Conservation (phyloP, 2,888 invertebrate genomes). For the Taenaris catops region DNA sequence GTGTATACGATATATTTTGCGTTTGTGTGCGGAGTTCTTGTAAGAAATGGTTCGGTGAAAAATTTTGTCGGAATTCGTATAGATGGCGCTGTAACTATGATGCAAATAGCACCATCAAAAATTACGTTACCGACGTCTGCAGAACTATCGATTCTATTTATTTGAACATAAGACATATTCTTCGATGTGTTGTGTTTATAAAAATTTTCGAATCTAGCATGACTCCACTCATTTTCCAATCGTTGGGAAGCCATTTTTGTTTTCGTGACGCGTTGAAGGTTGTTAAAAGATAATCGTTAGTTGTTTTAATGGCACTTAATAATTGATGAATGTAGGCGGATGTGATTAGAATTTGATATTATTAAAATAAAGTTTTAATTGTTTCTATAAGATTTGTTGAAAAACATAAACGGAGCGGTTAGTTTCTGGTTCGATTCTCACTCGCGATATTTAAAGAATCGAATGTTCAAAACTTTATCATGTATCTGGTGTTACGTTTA, state of each 20-base stretch:
- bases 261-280: constrained; percentile 25
- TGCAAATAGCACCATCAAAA: constrained; percentile 53
- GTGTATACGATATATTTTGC: constrained; percentile 33
- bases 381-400: too few relatives aligned
- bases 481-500: too few relatives aligned
- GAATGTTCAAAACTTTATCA: too few relatives aligned
- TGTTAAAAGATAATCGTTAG: constrained; percentile 25
- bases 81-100: constrained; percentile 70
- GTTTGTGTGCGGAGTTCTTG: constrained; percentile 62
- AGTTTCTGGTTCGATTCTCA: too few relatives aligned
- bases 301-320: constrained; percentile 21
- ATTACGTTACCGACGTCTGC: constrained; percentile 38
- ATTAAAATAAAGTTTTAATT: not conserved
- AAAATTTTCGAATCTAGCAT: constrained; percentile 22
- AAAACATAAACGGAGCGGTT: not conserved
- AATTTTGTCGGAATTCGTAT: constrained; percentile 68
- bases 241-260: constrained; percentile 27
- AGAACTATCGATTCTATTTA: constrained; percentile 9
- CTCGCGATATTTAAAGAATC: too few relatives aligned
- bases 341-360: constrained; percentile 10
- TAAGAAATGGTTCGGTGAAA: constrained; percentile 76
- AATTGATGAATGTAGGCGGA: constrained; percentile 19
- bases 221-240: constrained; percentile 24
- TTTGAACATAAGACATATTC: constrained; percentile 25
- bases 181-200: constrained; percentile 22